Evolutionary conservation across 2,888 invertebrate species (phyloP).

Genomic region (Archips xylosteana): DNA sequence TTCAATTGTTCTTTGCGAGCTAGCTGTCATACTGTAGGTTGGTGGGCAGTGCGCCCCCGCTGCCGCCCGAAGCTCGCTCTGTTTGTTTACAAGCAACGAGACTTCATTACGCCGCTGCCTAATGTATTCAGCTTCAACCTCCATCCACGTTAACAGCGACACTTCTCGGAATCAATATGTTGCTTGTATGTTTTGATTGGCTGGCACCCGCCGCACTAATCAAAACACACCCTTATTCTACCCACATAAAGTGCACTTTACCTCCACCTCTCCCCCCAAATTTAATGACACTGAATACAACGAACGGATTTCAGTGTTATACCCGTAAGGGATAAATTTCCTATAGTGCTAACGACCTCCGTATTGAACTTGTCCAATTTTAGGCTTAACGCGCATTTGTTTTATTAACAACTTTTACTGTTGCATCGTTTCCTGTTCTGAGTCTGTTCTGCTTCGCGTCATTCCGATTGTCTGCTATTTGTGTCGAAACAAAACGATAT

Average conservation of each 20-base stretch:
- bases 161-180: slow-evolving; percentile 86
- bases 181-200: slow-evolving; percentile 86
- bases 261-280: slow-evolving; percentile 55
- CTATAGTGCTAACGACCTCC: slow-evolving; percentile 83
- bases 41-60: slow-evolving; percentile 45
- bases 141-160: slow-evolving; percentile 84
- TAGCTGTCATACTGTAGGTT: slow-evolving; percentile 23
- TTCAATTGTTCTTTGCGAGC: background rate
- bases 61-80: slow-evolving; percentile 60
- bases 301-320: slow-evolving; percentile 85
- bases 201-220: slow-evolving; percentile 63
- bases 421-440: slow-evolving; percentile 79
- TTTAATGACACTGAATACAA: slow-evolving; percentile 84
- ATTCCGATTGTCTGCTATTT: slow-evolving; percentile 65
- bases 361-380: slow-evolving; percentile 85
- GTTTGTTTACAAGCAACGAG: slow-evolving; percentile 85
- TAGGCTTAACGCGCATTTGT: slow-evolving; percentile 83
- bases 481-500: slow-evolving; percentile 48
- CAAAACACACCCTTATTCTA: slow-evolving; percentile 64
- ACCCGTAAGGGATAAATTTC: slow-evolving; percentile 82
- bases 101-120: slow-evolving; percentile 86
- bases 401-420: slow-evolving; percentile 82
- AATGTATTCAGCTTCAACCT: slow-evolving; percentile 86
- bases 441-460: slow-evolving; percentile 63
- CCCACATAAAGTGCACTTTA: slow-evolving; percentile 69